These are phyloP conservation scores for Lanius collurio DNA, from an alignment of 2,113 vertebrate species.

Conservation along the genomic window DNA sequence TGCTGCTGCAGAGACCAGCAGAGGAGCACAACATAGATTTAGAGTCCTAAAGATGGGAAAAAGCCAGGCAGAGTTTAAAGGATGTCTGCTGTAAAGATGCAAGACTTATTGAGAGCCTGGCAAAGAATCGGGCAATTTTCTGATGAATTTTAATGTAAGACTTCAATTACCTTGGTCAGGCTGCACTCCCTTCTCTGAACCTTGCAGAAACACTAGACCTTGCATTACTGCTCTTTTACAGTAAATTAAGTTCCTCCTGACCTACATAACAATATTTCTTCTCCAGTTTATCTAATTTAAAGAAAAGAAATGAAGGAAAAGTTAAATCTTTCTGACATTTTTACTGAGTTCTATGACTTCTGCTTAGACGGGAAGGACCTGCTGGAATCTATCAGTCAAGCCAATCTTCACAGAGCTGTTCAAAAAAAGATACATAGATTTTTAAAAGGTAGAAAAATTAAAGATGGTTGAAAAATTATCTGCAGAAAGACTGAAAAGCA, in stretches of 20 bases:
- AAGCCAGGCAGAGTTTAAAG: not conserved
- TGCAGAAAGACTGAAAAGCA: not conserved
- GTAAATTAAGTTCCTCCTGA: slow-evolving; percentile 43
- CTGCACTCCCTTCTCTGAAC: not conserved
- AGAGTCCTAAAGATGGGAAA: not conserved
- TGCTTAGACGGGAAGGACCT: not conserved
- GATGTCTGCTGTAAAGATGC: slow-evolving; percentile 1
- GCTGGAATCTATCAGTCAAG: not conserved
- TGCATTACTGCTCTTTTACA: slow-evolving; percentile 23
- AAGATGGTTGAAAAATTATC: not conserved
- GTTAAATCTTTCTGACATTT: slow-evolving; percentile 36
- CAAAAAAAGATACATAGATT: not conserved
- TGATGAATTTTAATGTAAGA: slow-evolving; percentile 45
- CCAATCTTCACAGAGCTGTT: not conserved
- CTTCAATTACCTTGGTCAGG: not conserved
- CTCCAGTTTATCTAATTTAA: slow-evolving; percentile 10
- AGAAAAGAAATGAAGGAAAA: slow-evolving; percentile 34
- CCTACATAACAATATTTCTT: slow-evolving; percentile 5
- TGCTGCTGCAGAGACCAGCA: not conserved
- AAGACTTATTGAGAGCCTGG: not conserved
- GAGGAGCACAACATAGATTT: not conserved
- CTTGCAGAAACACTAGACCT: not conserved
- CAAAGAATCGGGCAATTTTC: not conserved
- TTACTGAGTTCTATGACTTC: not conserved
- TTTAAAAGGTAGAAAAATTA: not conserved